Base-by-base conservation (phyloP, 2,797 vertebrate genomes). In the Otolemur crassicaudatus region DNA sequence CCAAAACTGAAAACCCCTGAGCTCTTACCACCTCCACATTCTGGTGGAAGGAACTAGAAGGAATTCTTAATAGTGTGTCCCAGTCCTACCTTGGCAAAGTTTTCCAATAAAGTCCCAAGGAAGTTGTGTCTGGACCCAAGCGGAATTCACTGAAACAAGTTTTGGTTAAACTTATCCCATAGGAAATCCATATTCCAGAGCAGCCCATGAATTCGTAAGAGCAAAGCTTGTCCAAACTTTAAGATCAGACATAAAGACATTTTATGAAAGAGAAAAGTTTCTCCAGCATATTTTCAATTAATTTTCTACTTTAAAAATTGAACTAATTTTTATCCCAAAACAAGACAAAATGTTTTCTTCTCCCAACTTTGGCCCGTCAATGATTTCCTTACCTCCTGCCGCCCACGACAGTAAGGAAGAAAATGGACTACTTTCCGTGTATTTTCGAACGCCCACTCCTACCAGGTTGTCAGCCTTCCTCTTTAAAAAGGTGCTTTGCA, bases 371-470 rank as follows among this genome's bases (percentile, higher is more conserved):
- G 81, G 69, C n/a, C 56, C 80, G 49, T 97, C 61, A 85, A 40
- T 58, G 75, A 95, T 96, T 70, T 70, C 49, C 40, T 91, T 37
- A 61, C 63, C 81, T 91, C 23, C 91, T 84, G 23, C 70, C 85
- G 69, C 94, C 72, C n/a, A 90, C 27, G 67, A 61, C 60, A 92
- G 20, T 93, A 58, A 83, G 14, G 20, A 82, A 83, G 56, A 94
- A 91, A 77, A n/a, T 25, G 90, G 53, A 91, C 92, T 67, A 65
- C 69, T 82, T 91, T 92, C 91, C 77, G 70, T 79, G 94, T 92
- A 81, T 88, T 97, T 96, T 67, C 70, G 84, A 96, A 95, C 69
- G 80, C 92, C 90, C 87, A 90, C 86, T 92, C 82, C 79, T 97
- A 90, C 89, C 5, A 40, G 37, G 86, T 96, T 96, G 77, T 72